Base-by-base conservation (phyloP, 1,140 invertebrate genomes). In the Octopus bimaculoides region DNA sequence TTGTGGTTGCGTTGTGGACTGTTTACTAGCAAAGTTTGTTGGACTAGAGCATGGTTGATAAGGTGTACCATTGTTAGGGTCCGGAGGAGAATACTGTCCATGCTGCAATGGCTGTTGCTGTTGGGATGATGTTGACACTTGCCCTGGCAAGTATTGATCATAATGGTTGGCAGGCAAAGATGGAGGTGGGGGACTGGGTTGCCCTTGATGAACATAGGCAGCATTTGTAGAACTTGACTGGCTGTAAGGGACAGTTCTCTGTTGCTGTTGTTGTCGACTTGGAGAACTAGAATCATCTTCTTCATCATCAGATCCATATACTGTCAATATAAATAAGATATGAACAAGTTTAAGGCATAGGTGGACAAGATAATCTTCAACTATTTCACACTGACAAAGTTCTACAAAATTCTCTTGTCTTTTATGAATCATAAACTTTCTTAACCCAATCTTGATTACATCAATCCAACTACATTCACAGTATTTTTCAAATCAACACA, bases 231-330 rank as follows among this genome's bases (percentile, higher is more conserved):
- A 71, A 10, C 66, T 20, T 71, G 66, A 20, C 66, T 71, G 66
- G 66, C 26, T 71, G 66, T n/a, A 71, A 5, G 66, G 14, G 41
- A 14, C 17, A 41, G 26, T 17, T 4, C 74, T n/a, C 61, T 66
- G 61, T 17, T 75, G 74, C 20, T 75, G 74, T 52, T 75, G 74
- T 53, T 75, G 74, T 7, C 26, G 52, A 53, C 20, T 9, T 41
- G n/a, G n/a, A 20, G 74, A 52, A 41, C 9, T 41, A 75, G n/a
- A 41, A 52, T 26, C n/a, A 52, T 75, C 74, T 12, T 75, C 74
- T 75, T 75, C 74, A 75, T 75, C 74, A 75, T 75, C 74, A 53
- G 74, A 75, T 7, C 74, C 74, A 75, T 75, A 75, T 5, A 75
- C 74, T 75, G 52, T 14, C 20, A 53, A 52, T 52, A 17, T 6